These are phyloP conservation scores for Pygocentrus nattereri DNA, from an alignment of 2,797 vertebrate species.

Conservation along the genomic window DNA sequence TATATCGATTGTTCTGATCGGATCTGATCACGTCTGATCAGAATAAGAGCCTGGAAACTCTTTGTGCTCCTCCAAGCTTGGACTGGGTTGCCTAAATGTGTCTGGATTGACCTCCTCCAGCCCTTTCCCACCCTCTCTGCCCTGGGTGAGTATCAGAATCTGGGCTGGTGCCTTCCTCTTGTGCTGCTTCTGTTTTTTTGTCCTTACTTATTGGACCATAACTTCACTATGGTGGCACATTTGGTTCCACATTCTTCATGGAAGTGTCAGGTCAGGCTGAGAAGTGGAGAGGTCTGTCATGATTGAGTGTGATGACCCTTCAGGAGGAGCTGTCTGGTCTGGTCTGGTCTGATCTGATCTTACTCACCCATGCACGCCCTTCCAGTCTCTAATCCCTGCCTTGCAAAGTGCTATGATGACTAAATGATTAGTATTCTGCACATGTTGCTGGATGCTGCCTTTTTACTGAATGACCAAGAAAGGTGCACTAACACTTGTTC, in stretches of 20 bases:
- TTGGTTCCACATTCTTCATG: neutral
- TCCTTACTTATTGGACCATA: neutral
- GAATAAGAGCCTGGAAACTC: neutral
- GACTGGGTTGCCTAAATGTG: neutral
- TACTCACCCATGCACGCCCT: neutral
- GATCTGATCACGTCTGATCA: neutral
- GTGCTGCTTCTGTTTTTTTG: neutral
- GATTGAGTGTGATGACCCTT: neutral
- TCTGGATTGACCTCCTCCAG: neutral
- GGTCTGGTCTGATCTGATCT: neutral
- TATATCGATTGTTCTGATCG: neutral
- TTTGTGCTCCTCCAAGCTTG: neutral
- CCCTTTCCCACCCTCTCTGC: neutral
- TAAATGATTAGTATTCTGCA: neutral
- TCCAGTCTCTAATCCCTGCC: neutral
- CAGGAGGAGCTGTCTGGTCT: neutral
- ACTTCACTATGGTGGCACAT: neutral
- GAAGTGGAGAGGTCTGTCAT: neutral
- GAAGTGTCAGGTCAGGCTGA: neutral
- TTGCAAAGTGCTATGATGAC: neutral
- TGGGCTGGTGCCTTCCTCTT: neutral
- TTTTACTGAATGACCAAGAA: too few species aligned
- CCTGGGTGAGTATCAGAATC: neutral
- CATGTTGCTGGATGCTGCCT: neutral
- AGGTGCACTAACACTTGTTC: too few species aligned